phyloP scores from a whole-genome alignment of 2,113 vertebrate genomes.

The Fregata magnificens region DNA sequence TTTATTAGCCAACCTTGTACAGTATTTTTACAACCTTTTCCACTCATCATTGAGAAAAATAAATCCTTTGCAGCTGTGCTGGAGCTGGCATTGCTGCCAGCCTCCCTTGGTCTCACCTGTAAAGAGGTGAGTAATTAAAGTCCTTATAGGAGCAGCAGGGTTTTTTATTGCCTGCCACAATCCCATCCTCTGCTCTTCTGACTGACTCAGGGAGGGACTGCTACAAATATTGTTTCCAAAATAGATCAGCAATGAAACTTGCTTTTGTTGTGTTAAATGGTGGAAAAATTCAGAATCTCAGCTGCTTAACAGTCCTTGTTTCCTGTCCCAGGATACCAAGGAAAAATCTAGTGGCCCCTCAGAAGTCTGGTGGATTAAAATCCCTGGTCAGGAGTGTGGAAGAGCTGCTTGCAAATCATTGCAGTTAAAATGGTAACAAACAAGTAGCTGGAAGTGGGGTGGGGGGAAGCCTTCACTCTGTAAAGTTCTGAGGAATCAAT shows the following conservation, averaged over 20 bases:
- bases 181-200: background rate
- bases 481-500: background rate
- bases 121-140: slow-evolving; percentile 46
- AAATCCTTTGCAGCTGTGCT: slow-evolving; percentile 7
- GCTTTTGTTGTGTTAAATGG: background rate
- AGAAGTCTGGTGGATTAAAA: background rate
- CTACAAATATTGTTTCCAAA: slow-evolving; percentile 6
- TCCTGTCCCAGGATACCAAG: background rate
- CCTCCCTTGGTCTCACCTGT: slow-evolving; percentile 20
- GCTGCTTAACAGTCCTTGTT: background rate
- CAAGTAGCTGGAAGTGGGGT: background rate
- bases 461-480: background rate
- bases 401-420: background rate
- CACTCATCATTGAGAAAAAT: slow-evolving; percentile 37
- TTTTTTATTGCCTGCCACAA: slow-evolving; percentile 5
- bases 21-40: slow-evolving; percentile 26
- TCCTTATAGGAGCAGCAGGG: background rate
- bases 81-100: background rate
- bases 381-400: background rate
- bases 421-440: background rate
- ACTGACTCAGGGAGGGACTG: background rate
- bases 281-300: background rate
- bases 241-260: background rate
- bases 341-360: background rate
- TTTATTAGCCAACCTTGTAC: slow-evolving; percentile 43